phyloP scores from a whole-genome alignment of 1,140 invertebrate species.

The Gryllus bimaculatus region DNA sequence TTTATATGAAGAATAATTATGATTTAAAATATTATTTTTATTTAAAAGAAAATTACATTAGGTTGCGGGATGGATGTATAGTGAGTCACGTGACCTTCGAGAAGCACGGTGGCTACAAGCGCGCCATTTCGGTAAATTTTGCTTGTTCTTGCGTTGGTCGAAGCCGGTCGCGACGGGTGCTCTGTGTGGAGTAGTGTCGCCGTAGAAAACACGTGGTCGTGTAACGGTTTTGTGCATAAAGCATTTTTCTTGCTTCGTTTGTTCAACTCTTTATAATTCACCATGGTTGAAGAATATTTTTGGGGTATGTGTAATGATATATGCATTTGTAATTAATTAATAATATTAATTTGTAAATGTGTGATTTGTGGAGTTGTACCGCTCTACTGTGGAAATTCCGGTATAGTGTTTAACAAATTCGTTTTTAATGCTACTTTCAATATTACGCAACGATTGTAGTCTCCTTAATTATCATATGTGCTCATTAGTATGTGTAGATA shows the following conservation, averaged over 20 bases:
- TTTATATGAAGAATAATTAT: too few species aligned
- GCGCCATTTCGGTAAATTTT: not conserved
- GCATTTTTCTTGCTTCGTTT: not conserved
- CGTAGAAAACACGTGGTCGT: not conserved
- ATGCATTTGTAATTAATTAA: not conserved
- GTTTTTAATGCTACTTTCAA: too few species aligned
- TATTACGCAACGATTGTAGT: too few species aligned
- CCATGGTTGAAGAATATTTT: constrained; percentile 1
- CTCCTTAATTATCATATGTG: too few species aligned
- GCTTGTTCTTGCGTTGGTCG: not conserved
- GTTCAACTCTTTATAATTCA: not conserved
- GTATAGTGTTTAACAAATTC: not conserved
- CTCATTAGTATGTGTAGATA: too few species aligned
- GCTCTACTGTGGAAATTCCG: not conserved
- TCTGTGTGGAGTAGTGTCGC: not conserved
- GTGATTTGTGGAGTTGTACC: not conserved
- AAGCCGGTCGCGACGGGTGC: not conserved
- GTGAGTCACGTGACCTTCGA: not conserved
- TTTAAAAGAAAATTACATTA: too few species aligned
- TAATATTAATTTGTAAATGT: not conserved
- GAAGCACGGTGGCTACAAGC: not conserved
- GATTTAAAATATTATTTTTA: too few species aligned
- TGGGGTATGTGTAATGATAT: not conserved
- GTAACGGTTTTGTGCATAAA: not conserved
- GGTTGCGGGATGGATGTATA: too few species aligned